These are phyloP conservation scores for Bombus waltoni DNA, from an alignment of 1,140 invertebrate species.

Conservation along the genomic window DNA sequence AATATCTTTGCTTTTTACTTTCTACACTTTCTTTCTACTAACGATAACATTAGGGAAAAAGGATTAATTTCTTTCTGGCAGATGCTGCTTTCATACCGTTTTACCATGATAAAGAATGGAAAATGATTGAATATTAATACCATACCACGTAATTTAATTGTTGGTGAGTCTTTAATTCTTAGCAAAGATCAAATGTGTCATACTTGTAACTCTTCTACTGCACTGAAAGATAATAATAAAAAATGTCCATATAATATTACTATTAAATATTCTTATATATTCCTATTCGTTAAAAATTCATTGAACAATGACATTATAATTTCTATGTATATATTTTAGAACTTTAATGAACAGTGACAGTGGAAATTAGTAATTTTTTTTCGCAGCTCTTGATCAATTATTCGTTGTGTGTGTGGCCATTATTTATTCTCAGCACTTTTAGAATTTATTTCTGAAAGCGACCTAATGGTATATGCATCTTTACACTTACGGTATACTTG, in stretches of 20 bases:
- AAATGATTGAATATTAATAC: not conserved
- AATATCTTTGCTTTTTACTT: conserved; percentile 1
- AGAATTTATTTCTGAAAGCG: not conserved
- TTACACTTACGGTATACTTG: not conserved
- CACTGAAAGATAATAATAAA: not conserved
- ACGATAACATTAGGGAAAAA: not conserved
- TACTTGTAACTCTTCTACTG: not conserved
- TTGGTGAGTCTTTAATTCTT: not conserved
- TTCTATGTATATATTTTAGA: no score
- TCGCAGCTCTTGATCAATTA: no score
- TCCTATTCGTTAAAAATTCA: not conserved
- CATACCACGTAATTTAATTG: not conserved
- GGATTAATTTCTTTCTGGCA: conserved; percentile 1
- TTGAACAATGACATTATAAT: not conserved
- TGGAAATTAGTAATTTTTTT: no score
- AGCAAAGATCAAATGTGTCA: not conserved
- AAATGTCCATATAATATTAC: not conserved
- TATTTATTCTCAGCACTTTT: not conserved
- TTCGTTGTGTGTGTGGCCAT: not conserved
- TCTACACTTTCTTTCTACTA: not conserved
- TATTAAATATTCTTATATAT: not conserved
- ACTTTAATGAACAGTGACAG: no score
- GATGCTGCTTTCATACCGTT: not conserved
- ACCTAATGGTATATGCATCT: no score
- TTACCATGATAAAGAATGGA: not conserved